These are phyloP conservation scores for Percina caprodes DNA, from an alignment of 2,113 vertebrate genomes.

Conservation along the genomic window DNA sequence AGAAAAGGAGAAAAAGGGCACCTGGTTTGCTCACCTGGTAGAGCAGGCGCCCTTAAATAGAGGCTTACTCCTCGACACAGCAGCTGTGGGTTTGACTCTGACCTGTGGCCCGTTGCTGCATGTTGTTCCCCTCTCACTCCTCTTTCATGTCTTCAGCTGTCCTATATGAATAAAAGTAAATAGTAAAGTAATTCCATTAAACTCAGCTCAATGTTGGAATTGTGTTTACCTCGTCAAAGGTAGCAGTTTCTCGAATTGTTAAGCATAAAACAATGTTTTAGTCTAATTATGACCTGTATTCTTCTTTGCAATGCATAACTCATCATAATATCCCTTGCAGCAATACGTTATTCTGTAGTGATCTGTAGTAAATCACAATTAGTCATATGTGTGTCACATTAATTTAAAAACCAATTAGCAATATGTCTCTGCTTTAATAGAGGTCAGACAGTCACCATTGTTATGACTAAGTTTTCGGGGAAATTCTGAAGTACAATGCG, in stretches of 20 bases:
- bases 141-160: no score
- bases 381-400: not conserved
- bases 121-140: no score
- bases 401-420: constrained; percentile 16
- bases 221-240: not conserved
- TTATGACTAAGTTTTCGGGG: constrained; percentile 8
- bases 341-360: not conserved
- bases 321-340: not conserved
- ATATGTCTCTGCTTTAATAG: not conserved
- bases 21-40: no score
- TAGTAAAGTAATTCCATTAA: not conserved
- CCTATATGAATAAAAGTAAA: not conserved
- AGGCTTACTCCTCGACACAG: no score
- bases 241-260: not conserved
- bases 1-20: not conserved
- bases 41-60: no score
- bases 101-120: no score
- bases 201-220: not conserved
- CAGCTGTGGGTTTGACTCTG: no score
- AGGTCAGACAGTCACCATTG: not conserved
- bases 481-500: not conserved
- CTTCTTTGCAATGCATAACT: not conserved
- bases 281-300: not conserved
- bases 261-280: not conserved
- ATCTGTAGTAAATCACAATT: constrained; percentile 37